Base-by-base conservation (phyloP, 2,113 vertebrate species). In the Tragelaphus scriptus region DNA sequence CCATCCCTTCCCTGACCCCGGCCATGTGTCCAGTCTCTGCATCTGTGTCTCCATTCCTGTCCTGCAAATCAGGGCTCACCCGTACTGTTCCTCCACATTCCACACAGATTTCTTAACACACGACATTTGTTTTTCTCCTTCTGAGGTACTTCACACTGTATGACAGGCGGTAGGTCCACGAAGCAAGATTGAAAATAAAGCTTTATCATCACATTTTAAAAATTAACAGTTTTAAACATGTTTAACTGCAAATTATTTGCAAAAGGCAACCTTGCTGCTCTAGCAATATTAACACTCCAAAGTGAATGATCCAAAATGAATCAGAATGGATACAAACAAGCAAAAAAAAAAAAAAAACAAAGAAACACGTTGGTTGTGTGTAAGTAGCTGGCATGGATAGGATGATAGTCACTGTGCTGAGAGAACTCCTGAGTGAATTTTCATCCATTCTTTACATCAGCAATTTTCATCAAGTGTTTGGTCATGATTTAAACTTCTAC, bases 71-170 rank as follows among this genome's bases (percentile, higher is more conserved):
- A 36, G n/a, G n/a, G n/a, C n/a, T 11, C 2, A 0, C n/a, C 65
- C 2, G 2, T 3, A 25, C 21, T 3, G 9, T 6, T 23, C 68
- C 11, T 44, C 71, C 36, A 13, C 11, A 7, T 25, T 44, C 11
- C 71, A 7, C 71, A 2, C 0, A 25, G n/a, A 75, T 25, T 21
- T 6, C 1, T 13, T 13, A 13, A 13, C 2, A 13, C 0, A 13
- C 0, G 1, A 21, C 65, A 7, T 25, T 25, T 25, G 36, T 25
- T 25, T 75, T 12, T 25, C 21, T 25, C 36, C 21, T 75, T 40
- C 36, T 12, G n/a, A 25, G 8, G n/a, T 36, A 3, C 68, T 75
- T 44, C 36, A 25, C 21, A 2, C 21, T 75, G 36, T 40, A 40
- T 75, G 36, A 68, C n/a, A 36, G 63, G n/a, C 32, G 7, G 32